phyloP scores from a whole-genome alignment of 2,888 invertebrate species.

The Chirona hameri region DNA sequence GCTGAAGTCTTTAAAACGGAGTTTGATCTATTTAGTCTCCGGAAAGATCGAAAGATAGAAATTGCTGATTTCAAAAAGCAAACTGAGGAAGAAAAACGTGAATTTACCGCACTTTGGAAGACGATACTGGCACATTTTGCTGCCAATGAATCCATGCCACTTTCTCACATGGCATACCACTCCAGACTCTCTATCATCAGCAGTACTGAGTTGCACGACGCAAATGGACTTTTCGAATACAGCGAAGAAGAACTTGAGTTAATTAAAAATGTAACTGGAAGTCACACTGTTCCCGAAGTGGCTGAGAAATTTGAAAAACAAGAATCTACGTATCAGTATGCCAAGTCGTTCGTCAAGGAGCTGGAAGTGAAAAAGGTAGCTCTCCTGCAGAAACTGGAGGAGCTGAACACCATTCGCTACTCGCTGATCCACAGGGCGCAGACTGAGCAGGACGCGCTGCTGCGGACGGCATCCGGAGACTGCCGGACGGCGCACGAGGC shows the following conservation, averaged over 20 bases:
- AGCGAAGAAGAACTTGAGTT: neutral
- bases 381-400: neutral
- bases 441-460: neutral
- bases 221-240: neutral
- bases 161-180: neutral
- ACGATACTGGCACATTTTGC: neutral
- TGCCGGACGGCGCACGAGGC: too few relatives aligned
- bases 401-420: neutral
- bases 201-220: neutral
- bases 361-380: neutral
- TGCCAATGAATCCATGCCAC: neutral
- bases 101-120: neutral
- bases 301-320: neutral
- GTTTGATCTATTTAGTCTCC: neutral
- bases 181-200: neutral
- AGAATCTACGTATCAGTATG: neutral
- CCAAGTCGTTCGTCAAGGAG: neutral
- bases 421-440: neutral
- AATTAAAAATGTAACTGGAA: neutral
- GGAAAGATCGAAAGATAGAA: neutral
- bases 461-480: neutral
- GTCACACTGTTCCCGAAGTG: neutral
- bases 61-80: neutral
- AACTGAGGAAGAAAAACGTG: neutral
- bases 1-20: neutral